Conservation (phyloP, 2,797 vertebrate genomes). For the Enteromius trimaculatus region DNA sequence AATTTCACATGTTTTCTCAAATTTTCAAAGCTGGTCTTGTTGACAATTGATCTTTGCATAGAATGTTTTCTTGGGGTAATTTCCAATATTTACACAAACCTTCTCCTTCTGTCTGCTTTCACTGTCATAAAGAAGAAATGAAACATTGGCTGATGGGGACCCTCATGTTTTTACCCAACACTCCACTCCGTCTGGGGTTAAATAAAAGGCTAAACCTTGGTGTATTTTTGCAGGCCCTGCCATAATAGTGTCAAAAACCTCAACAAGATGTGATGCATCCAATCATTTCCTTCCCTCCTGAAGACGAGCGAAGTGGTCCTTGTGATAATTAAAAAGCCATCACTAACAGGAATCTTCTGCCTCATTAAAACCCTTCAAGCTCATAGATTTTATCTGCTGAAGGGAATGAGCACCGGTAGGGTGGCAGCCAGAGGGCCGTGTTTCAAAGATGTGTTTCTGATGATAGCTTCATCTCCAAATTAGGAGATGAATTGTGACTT, state of each 20-base stretch:
- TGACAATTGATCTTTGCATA: conserved; percentile 1
- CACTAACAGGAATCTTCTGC: conserved; percentile 57
- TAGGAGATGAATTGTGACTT: conserved; percentile 67
- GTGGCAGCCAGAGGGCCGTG: conserved; percentile 60
- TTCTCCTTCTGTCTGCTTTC: not conserved
- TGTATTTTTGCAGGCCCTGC: conserved; percentile 15
- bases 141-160: conserved; percentile 3
- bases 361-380: conserved; percentile 70
- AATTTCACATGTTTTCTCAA: not conserved
- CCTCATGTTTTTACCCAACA: not conserved
- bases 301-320: conserved; percentile 62
- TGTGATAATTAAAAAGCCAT: conserved; percentile 72
- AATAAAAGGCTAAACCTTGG: conserved; percentile 4
- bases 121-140: conserved; percentile 13
- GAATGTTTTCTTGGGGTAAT: not conserved
- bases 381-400: conserved; percentile 58
- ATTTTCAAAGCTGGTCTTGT: conserved; percentile 22
- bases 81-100: conserved; percentile 1
- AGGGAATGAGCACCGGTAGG: conserved; percentile 46
- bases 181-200: not conserved
- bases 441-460: conserved; percentile 56
- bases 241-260: conserved; percentile 17
- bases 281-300: conserved; percentile 65
- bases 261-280: conserved; percentile 55
- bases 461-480: conserved; percentile 68